Evolutionary conservation across 2,797 vertebrate genomes (phyloP).

Genomic region (Lates japonicus): DNA sequence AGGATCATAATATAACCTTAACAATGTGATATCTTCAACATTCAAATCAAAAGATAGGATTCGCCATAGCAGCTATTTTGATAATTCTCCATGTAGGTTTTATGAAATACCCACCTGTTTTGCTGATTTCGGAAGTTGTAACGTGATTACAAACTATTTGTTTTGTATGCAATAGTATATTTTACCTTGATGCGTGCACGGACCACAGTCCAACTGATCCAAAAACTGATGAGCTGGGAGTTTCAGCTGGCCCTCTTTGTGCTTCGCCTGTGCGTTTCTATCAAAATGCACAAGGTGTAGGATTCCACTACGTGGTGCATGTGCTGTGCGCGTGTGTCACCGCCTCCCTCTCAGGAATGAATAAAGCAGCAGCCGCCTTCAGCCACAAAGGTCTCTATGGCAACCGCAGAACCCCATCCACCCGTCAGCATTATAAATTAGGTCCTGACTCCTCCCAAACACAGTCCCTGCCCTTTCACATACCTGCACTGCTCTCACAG

Average conservation of each 20-base stretch:
- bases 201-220: conserved; percentile 22
- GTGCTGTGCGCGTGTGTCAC: conserved; percentile 25
- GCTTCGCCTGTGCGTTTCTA: conserved; percentile 4
- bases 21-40: neutral
- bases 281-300: conserved; percentile 41
- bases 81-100: neutral
- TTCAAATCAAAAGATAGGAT: conserved; percentile 1
- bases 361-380: conserved; percentile 45
- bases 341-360: conserved; percentile 45
- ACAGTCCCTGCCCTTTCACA: conserved; percentile 41
- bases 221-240: conserved; percentile 21
- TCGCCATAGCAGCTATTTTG: neutral
- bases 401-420: conserved; percentile 61
- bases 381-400: conserved; percentile 78
- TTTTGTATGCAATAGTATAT: neutral
- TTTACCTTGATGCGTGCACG: conserved; percentile 48
- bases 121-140: neutral
- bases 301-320: conserved; percentile 45
- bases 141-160: neutral
- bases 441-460: conserved; percentile 63
- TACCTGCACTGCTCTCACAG: conserved; percentile 45
- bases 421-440: conserved; percentile 55
- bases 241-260: conserved; percentile 9
- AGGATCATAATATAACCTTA: neutral
- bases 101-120: neutral